Evolutionary conservation across 2,888 invertebrate genomes (phyloP), one percentile per base, ranked within the genome.

Genomic region (Celastrina argiolus): DNA sequence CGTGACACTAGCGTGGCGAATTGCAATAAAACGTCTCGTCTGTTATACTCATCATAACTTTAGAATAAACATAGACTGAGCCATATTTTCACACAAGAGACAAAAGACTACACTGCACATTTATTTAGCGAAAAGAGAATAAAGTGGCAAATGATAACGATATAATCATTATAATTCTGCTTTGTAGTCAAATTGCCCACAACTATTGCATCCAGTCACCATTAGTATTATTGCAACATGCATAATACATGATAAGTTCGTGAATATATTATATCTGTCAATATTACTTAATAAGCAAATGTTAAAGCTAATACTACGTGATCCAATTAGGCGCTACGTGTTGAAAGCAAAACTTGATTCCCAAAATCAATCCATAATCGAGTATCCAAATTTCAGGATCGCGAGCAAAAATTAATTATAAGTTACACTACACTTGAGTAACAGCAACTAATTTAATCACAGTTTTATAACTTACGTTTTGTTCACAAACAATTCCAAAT

Each of bases 301-400:
- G 51, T 8, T 18, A 51, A 2, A 18, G 51, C n/a, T 18, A 18
- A 51, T 12, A 7, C 16, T 18, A 56, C 56, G 56, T 56, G 28
- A 56, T 56, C 56, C 28, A 56, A 56, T 56, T 56, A 56, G 12
- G 26, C 12, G 56, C 4, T 56, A 22, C 56, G 56, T 28, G 56
- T 14, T 28, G 28, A 28, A 56, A 56, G 12, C 28, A 56, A 22
- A 28, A 56, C 56, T 28, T 56, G 10, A 56, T 56, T 56, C 28
- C 56, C 56, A 26, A 56, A 56, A 28, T 56, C 56, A 56, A 56
- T 56, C 36, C 36, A 36, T 36, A 36, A 10, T 36, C 10, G 8
- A 36, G 36, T 36, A 36, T 36, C 12, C 36, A 36, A n/a, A n/a
- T n/a, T n/a, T n/a, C 12, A 36, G 8, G 36, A 36, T 36, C 8